phyloP scores from a whole-genome alignment of 2,888 invertebrate species.

The Phasia obesa region DNA sequence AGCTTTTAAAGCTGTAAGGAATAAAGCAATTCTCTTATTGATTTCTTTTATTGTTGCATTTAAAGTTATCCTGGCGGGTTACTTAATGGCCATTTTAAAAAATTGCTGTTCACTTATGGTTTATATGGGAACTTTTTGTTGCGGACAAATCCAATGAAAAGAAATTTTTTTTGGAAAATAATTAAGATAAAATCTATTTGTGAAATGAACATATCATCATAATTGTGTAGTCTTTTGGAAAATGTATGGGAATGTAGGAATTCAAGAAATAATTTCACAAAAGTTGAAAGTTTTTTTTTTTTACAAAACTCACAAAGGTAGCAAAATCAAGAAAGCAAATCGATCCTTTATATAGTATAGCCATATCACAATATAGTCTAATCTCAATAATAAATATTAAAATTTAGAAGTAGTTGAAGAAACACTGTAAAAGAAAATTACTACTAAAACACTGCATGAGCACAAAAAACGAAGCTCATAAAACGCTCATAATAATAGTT shows the following conservation, averaged over 20 bases:
- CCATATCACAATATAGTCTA: no score
- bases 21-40: constrained; percentile 30
- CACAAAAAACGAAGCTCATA: no score
- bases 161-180: constrained; percentile 49
- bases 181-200: constrained; percentile 20
- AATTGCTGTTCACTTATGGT: constrained; percentile 48
- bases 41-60: constrained; percentile 61
- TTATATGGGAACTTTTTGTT: constrained; percentile 29
- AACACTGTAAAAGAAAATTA: no score
- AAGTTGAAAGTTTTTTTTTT: no score
- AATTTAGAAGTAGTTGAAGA: no score
- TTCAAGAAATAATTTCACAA: neutral
- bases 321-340: no score
- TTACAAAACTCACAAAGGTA: no score
- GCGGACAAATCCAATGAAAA: constrained; percentile 12
- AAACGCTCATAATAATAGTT: no score
- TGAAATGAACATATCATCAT: neutral
- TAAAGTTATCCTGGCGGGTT: constrained; percentile 52
- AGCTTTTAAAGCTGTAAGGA: constrained; percentile 19
- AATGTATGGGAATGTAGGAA: constrained; percentile 46
- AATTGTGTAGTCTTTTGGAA: constrained; percentile 57
- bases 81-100: constrained; percentile 41
- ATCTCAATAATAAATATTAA: no score
- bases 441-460: no score
- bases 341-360: no score